Conservation (phyloP, 2,113 vertebrate genomes). For the Oplegnathus fasciatus region DNA sequence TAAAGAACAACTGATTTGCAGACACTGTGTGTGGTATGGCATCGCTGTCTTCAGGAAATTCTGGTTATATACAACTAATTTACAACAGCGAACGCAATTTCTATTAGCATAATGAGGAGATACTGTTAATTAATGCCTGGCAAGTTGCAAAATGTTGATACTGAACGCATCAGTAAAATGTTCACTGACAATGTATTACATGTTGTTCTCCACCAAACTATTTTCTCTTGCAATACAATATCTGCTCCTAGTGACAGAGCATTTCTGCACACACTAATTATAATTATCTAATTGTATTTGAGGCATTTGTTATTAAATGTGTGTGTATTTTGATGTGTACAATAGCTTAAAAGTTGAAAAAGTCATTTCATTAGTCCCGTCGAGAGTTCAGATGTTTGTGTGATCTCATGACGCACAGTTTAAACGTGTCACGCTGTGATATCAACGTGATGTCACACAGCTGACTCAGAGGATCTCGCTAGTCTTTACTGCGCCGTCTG, state of each 20-base stretch:
- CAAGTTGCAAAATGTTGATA: background rate
- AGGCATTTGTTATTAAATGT: background rate
- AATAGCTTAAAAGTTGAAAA: background rate
- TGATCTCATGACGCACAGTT: constrained; percentile 19
- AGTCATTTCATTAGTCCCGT: background rate
- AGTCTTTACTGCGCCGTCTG: background rate
- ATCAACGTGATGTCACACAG: constrained; percentile 28
- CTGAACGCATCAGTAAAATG: background rate
- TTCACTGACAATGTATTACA: background rate
- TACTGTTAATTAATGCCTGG: background rate
- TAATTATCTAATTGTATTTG: too few species aligned
- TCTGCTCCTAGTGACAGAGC: background rate
- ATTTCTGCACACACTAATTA: too few species aligned
- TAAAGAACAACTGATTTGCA: background rate
- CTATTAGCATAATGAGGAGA: background rate
- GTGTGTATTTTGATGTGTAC: background rate
- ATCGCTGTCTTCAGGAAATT: background rate
- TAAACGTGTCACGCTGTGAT: constrained; percentile 26
- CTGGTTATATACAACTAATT: background rate
- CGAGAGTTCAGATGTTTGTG: background rate
- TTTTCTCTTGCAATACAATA: background rate
- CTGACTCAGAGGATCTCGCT: constrained; percentile 34
- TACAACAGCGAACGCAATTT: background rate
- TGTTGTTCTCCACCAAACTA: background rate
- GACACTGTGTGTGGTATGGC: background rate